Evolutionary conservation across 2,113 vertebrate species (phyloP).

Genomic region (Physeter macrocephalus): DNA sequence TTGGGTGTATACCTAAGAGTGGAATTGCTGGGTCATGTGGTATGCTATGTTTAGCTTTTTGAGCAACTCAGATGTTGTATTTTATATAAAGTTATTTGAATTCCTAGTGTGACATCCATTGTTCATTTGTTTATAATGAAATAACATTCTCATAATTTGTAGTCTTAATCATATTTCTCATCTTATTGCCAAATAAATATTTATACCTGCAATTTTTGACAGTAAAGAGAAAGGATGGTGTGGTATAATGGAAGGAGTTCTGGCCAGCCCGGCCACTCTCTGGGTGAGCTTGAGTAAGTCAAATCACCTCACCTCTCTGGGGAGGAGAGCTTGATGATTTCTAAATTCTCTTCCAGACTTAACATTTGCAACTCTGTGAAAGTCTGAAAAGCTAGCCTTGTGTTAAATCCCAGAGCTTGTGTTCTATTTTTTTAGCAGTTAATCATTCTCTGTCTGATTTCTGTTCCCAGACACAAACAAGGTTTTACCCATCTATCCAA

Average conservation of each 20-base stretch:
- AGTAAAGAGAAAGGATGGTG: neutral
- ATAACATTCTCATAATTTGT: neutral
- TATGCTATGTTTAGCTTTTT: constrained; percentile 5
- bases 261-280: neutral
- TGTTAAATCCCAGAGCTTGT: constrained; percentile 61
- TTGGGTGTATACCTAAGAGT: neutral
- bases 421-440: constrained; percentile 65
- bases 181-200: constrained; percentile 29
- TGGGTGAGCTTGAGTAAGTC: constrained; percentile 32
- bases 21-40: neutral
- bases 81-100: constrained; percentile 36
- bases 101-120: neutral
- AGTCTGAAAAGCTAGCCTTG: constrained; percentile 63
- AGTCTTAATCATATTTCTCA: constrained; percentile 13
- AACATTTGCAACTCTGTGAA: constrained; percentile 33
- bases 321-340: constrained; percentile 53
- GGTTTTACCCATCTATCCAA: constrained; percentile 45
- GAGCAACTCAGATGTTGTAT: neutral
- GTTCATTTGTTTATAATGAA: constrained; percentile 41
- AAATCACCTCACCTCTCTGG: constrained; percentile 52
- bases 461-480: constrained; percentile 66
- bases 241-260: neutral
- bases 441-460: constrained; percentile 68
- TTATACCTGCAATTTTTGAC: neutral
- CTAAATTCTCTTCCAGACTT: constrained; percentile 57